Conservation (phyloP, 2,888 invertebrate genomes). For the Cheilosia urbana region DNA sequence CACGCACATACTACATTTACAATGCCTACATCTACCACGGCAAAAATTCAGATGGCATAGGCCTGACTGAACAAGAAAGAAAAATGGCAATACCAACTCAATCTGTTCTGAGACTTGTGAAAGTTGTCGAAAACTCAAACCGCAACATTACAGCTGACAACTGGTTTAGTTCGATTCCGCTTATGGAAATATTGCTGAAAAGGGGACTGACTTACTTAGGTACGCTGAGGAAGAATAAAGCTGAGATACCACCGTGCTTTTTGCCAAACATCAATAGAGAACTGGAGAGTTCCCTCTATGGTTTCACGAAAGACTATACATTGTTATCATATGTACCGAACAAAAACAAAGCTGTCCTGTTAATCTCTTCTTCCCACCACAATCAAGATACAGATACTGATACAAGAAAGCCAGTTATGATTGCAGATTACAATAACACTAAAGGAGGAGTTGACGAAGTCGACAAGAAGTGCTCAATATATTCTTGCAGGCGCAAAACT, state of each 20-base stretch:
- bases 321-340: no score
- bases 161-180: conserved; percentile 68
- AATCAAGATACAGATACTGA: no score
- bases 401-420: conserved; percentile 65
- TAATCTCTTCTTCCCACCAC: no score
- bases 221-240: conserved; percentile 63
- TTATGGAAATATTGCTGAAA: conserved; percentile 56
- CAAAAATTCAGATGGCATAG: no score
- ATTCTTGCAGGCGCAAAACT: conserved; percentile 70
- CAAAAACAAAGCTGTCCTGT: no score
- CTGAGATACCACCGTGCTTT: conserved; percentile 59
- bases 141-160: conserved; percentile 69
- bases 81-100: conserved; percentile 57
- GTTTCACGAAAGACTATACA: no score
- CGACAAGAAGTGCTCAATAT: no score
- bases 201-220: conserved; percentile 63
- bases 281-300: no score
- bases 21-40: no score
- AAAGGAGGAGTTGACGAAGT: no score
- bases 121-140: conserved; percentile 65
- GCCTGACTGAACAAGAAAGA: conserved; percentile 56
- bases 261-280: no score
- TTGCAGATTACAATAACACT: conserved; percentile 61
- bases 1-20: no score
- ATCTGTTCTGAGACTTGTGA: conserved; percentile 66